Base-by-base conservation (phyloP, 1,140 invertebrate species). In the Lordiphosa clarofinis region DNA sequence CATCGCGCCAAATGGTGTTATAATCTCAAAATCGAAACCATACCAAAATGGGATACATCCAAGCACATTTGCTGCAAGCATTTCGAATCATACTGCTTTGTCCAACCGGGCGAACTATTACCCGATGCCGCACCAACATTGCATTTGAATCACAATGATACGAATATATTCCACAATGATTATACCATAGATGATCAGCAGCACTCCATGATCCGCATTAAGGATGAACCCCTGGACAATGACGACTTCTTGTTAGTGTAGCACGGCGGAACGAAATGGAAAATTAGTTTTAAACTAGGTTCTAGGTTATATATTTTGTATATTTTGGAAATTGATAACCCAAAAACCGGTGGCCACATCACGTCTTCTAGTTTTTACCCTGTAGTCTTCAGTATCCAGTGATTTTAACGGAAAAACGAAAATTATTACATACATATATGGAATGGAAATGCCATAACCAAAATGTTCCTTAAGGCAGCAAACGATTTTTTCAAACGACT, bases 1-100 rank as follows among this genome's bases (percentile, higher is more conserved):
- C 56, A 70, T 46, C 65, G 78, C 2, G 56, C 74, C 24, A 86
- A 86, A 43, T 86, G 79, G 79, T 86, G 79, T 52, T 64, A 86
- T 19, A 86, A 86, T 67, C 66, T 86, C 3, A 74, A 86, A 61
- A 86, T 86, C 37, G 81, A 74, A 5, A 24, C 69, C 24, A 60
- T 84, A 42, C 47, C 78, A n/a, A 84, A 84, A 37, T 78, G 79
- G 79, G 79, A 84, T 31, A 64, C 46, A 44, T 66, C 69, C 6
- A 69, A 73, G 38, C 73, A 58, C 39, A 69, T 86, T 13, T 86
- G 79, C 63, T 56, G 57, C 24, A 76, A 73, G 19, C 79, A 86
- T 36, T 86, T 86, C 13, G 79, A 86, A 55, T 39, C 55, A 19
- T 54, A 62, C 33, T 87, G 86, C 47, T 73, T 81, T 13, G 28